A percentile compares a stretch with the other conserved stretches of the same genome.
These are phyloP conservation scores for Drosophila antonietae DNA, from an alignment of 2,888 invertebrate species.

Conservation along the genomic window DNA sequence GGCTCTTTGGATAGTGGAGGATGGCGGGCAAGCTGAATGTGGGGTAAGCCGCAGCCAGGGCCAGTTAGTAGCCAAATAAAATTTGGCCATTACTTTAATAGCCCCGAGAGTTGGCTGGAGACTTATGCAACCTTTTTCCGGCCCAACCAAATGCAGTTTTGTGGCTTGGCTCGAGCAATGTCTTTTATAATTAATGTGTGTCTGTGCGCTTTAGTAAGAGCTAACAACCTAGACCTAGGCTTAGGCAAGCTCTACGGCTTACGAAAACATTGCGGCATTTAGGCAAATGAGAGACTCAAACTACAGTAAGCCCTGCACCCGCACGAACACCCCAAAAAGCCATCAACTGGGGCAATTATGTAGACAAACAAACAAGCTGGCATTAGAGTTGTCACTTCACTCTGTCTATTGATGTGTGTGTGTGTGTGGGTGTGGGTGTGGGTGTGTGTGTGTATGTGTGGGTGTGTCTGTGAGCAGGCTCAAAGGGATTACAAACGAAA, in stretches of 20 bases:
- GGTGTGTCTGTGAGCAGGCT: constrained; percentile 45
- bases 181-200: constrained; percentile 71
- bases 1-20: neutral
- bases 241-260: constrained; percentile 50
- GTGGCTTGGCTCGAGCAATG: constrained; percentile 44
- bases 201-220: neutral
- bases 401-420: constrained; percentile 38
- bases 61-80: constrained; percentile 34
- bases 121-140: constrained; percentile 35
- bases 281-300: constrained; percentile 52
- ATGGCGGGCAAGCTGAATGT: constrained; percentile 44
- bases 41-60: constrained; percentile 24
- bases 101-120: constrained; percentile 28
- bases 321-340: constrained; percentile 32
- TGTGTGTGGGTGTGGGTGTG: constrained; percentile 16
- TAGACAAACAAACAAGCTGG: constrained; percentile 71
- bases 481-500: constrained; percentile 76
- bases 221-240: constrained; percentile 38
- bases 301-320: neutral
- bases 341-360: constrained; percentile 72
- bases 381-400: constrained; percentile 73
- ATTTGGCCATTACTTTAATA: constrained; percentile 58
- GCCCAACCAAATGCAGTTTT: constrained; percentile 57
- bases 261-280: constrained; percentile 57
- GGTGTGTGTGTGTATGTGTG: constrained; percentile 18